Conservation (phyloP, 1,140 invertebrate genomes). For the Pseudoatta argentina region DNA sequence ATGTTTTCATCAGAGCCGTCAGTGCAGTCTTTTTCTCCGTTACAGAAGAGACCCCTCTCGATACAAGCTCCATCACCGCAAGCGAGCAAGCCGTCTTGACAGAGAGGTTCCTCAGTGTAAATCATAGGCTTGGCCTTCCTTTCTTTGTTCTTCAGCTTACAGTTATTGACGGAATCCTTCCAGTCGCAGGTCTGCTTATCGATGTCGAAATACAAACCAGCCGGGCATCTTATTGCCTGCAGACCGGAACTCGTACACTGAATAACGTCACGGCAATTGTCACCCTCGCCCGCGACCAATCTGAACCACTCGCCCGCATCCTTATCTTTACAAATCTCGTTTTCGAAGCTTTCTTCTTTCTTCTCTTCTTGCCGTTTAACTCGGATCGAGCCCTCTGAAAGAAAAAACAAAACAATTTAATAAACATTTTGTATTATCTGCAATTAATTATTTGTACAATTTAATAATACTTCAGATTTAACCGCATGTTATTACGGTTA, state of each 20-base stretch:
- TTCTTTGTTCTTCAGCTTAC: constrained; percentile 96
- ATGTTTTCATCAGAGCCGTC: constrained; percentile 97
- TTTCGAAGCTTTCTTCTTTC: constrained; percentile 95
- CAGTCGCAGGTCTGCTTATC: constrained; percentile 98
- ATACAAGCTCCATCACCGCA: constrained; percentile 95
- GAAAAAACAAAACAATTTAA: not conserved
- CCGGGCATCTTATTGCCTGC: constrained; percentile 96
- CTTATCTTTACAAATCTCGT: constrained; percentile 96
- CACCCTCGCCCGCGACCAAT: constrained; percentile 94
- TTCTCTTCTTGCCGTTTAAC: constrained; percentile 89
- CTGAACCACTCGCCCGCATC: constrained; percentile 98
- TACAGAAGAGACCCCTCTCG: constrained; percentile 96
- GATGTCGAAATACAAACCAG: constrained; percentile 97
- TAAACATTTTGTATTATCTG: not conserved
- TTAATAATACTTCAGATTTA: not conserved
- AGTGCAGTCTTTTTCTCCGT: constrained; percentile 95
- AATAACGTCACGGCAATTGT: constrained; percentile 97
- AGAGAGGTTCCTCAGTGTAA: constrained; percentile 96
- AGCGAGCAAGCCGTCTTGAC: constrained; percentile 94
- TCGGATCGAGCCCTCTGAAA: constrained; percentile 87
- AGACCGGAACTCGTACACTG: constrained; percentile 97
- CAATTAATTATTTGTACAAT: not conserved
- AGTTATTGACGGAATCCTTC: constrained; percentile 97
- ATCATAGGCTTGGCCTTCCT: constrained; percentile 95
- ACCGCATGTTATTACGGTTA: not conserved